Conservation (phyloP, 2,797 vertebrate genomes). For the Xerus rutilus region DNA sequence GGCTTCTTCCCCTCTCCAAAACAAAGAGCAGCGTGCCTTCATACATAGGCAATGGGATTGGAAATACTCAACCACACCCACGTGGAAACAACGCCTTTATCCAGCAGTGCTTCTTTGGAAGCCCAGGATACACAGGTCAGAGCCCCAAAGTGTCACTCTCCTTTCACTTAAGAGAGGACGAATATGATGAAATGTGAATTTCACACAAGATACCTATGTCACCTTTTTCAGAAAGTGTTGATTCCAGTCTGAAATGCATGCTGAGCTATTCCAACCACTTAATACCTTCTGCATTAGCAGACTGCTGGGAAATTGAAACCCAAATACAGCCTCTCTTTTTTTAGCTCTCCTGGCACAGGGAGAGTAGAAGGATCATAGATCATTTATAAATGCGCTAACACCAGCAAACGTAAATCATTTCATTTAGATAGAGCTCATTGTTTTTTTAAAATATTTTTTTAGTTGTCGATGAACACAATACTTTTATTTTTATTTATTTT, state of each 20-base stretch:
- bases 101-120: neutral
- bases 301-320: slow-evolving; percentile 61
- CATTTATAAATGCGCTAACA: neutral
- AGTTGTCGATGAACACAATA: too few species aligned
- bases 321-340: neutral
- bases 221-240: neutral
- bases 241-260: neutral
- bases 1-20: neutral
- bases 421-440: slow-evolving; percentile 12
- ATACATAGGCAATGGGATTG: slow-evolving; percentile 15
- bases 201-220: neutral
- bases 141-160: neutral
- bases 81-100: slow-evolving; percentile 23
- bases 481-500: too few species aligned
- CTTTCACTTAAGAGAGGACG: slow-evolving; percentile 42
- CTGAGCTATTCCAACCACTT: neutral
- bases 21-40: slow-evolving; percentile 51
- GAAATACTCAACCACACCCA: slow-evolving; percentile 37
- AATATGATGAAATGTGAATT: neutral
- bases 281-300: neutral
- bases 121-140: slow-evolving; percentile 15
- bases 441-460: neutral
- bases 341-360: neutral
- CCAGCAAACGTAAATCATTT: neutral
- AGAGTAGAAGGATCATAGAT: neutral